Evolutionary conservation across 2,888 invertebrate genomes (phyloP), one percentile per base, ranked within the genome.

Genomic region (Cataglyphis rosenhaueri): DNA sequence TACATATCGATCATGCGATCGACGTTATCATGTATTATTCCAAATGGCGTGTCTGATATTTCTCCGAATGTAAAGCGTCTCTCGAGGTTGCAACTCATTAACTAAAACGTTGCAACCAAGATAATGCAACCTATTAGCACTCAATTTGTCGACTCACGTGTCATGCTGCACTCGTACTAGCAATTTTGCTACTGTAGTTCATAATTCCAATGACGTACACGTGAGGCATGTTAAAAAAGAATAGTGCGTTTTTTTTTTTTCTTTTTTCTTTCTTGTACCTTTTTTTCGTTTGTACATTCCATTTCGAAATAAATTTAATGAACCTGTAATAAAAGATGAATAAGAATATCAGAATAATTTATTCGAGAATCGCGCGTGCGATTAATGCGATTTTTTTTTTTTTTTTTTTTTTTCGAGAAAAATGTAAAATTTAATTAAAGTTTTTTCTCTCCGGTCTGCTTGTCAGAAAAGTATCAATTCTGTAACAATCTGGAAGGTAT

Each of bases 91-190:
- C 44, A 59, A 44, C 32, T 59, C 21, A 21, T 29, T 25, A 71
- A 70, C 71, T 57, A 44, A 78, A 70, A 59, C 5, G 2, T n/a
- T 48, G 48, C 48, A 29, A 55, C 21, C 3, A 10, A 41, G 3
- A 66, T 79, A 71, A 59, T 71, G 9, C 10, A 12, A 25, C 1
- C 18, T 59, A 44, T 78, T 79, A 70, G 41, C 41, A 59, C 44
- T 12, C 18, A 57, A 66, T 66, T 78, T 44, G 29, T 44, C 12
- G 32, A 25, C 12, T 29, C 25, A 35, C 15, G 8, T 29, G 38
- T 12, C 21, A 64, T 15, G 15, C 25, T 75, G 66, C 32, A 52
- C 1, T 35, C 18, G 15, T n/a, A 18, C 12, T n/a, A 48, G 3
- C 25, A 41, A 29, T 3, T 48, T 64, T 3, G 41, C 1, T 12